Percentiles rank a stretch among this genome's conserved stretches.
These are phyloP conservation scores for Pipistrellus nathusii DNA, from an alignment of 2,797 vertebrate genomes.

Conservation along the genomic window DNA sequence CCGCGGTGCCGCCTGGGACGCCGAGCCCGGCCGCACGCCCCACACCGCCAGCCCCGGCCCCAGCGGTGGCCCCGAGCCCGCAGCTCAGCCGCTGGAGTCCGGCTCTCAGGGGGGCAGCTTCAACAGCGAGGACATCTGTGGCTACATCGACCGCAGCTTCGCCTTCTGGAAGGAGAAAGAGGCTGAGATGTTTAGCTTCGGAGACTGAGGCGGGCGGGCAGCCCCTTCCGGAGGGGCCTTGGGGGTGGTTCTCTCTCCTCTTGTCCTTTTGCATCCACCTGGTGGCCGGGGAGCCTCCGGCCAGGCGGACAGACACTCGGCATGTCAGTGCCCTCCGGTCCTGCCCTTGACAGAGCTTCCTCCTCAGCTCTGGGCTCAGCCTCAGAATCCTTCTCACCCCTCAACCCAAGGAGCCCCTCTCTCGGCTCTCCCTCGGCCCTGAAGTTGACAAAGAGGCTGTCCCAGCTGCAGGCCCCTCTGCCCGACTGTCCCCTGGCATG, in stretches of 20 bases:
- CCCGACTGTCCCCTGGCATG: fast-evolving
- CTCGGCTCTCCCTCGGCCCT: fast-evolving
- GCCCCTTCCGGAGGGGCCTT: fast-evolving
- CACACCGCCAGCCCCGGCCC: constrained; percentile 86
- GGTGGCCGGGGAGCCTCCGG: not conserved
- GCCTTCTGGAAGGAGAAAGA: constrained; percentile 99
- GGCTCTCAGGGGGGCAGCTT: constrained; percentile 86
- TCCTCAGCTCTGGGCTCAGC: fast-evolving
- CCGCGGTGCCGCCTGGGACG: not conserved
- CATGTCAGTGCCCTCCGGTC: fast-evolving
- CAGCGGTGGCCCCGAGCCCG: constrained; percentile 80
- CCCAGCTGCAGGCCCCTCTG: not conserved
- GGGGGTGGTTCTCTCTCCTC: not conserved
- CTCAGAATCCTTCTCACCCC: not conserved
- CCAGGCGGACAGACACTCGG: not conserved
- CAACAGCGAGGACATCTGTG: constrained; percentile 94
- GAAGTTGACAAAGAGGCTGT: fast-evolving
- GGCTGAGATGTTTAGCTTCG: constrained; percentile 95
- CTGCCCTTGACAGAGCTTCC: fast-evolving
- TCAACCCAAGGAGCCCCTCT: fast-evolving
- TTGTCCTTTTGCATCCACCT: not conserved
- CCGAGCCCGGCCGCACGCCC: constrained; percentile 82
- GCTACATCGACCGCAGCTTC: constrained; percentile 97
- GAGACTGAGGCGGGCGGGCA: constrained; percentile 82
- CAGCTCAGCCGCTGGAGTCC: constrained; percentile 63